Evolutionary conservation across 2,888 invertebrate genomes (phyloP).

Genomic region (Rugalucina vietnamica): DNA sequence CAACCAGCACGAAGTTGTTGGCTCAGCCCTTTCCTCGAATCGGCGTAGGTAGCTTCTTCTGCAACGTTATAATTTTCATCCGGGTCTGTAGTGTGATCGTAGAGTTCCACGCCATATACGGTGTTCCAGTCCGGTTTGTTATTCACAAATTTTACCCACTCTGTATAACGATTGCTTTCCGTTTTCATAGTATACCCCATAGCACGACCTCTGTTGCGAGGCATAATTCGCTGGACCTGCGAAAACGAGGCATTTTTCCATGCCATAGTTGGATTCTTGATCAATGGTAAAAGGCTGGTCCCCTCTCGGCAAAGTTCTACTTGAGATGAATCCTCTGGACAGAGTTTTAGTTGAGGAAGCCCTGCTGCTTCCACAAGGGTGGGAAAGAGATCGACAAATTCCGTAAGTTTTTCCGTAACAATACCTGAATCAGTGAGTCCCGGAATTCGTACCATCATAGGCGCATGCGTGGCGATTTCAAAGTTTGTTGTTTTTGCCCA

Average conservation of each 20-base stretch:
- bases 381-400: conserved; percentile 74
- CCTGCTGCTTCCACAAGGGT: conserved; percentile 72
- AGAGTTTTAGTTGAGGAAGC: conserved; percentile 49
- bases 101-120: conserved; percentile 88
- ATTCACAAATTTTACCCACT: conserved; percentile 57
- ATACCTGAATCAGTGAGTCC: conserved; percentile 69
- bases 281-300: conserved; percentile 64
- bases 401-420: conserved; percentile 61
- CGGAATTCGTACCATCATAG: conserved; percentile 73
- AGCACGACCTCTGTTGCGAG: conserved; percentile 14
- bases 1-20: conserved; percentile 47
- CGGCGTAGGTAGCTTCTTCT: conserved; percentile 81
- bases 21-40: conserved; percentile 26
- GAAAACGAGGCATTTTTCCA: conserved; percentile 61
- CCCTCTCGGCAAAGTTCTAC: conserved; percentile 67
- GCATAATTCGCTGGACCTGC: conserved; percentile 61
- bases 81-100: conserved; percentile 89
- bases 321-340: conserved; percentile 57
- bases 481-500: conserved; percentile 75
- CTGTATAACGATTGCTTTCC: conserved; percentile 63
- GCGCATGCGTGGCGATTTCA: conserved; percentile 72
- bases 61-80: conserved; percentile 89
- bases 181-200: conserved; percentile 72
- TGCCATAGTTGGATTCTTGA: conserved; percentile 35
- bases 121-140: conserved; percentile 53